A percentile compares a stretch with the other conserved stretches of the same genome.
phyloP scores from a whole-genome alignment of 2,888 invertebrate genomes.

The Lochmaea crataegi region DNA sequence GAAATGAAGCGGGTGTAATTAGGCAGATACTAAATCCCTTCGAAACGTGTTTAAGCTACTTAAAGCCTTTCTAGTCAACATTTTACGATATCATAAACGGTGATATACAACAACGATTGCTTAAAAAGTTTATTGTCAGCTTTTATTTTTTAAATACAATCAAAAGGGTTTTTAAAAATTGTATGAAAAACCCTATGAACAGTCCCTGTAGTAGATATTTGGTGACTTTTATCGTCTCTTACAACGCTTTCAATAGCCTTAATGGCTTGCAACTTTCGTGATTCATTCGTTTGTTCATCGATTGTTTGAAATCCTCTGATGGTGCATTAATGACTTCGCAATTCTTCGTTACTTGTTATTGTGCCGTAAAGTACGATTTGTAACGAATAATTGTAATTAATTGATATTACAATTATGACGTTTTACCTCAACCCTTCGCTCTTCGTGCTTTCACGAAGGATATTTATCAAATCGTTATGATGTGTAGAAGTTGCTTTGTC shows the following conservation, averaged over 20 bases:
- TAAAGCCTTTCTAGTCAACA: conserved; percentile 1
- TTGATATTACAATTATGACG: conserved; percentile 23
- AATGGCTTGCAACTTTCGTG: conserved; percentile 37
- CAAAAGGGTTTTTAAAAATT: neutral
- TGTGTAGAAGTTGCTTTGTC: conserved; percentile 4
- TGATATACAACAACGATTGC: neutral
- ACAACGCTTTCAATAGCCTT: neutral
- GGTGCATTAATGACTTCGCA: conserved; percentile 47
- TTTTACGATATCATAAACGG: conserved; percentile 11
- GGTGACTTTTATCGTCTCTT: neutral
- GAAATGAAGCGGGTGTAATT: conserved; percentile 9
- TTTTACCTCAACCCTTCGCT: conserved; percentile 14
- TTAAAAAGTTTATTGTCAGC: neutral
- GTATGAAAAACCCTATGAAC: neutral
- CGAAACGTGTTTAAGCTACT: neutral
- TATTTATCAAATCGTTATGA: conserved; percentile 20
- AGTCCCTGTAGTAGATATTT: neutral
- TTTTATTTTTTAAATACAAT: neutral
- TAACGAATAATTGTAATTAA: conserved; percentile 27
- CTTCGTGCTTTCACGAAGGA: conserved; percentile 1
- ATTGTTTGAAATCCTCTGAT: conserved; percentile 49
- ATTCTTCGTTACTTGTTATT: conserved; percentile 22
- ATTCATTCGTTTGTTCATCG: conserved; percentile 53
- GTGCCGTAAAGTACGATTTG: conserved; percentile 16
- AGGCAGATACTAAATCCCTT: conserved; percentile 2